A percentile compares a stretch with the other conserved stretches of the same genome.
phyloP scores from a whole-genome alignment of 2,888 invertebrate species.

The Nebria brevicollis region DNA sequence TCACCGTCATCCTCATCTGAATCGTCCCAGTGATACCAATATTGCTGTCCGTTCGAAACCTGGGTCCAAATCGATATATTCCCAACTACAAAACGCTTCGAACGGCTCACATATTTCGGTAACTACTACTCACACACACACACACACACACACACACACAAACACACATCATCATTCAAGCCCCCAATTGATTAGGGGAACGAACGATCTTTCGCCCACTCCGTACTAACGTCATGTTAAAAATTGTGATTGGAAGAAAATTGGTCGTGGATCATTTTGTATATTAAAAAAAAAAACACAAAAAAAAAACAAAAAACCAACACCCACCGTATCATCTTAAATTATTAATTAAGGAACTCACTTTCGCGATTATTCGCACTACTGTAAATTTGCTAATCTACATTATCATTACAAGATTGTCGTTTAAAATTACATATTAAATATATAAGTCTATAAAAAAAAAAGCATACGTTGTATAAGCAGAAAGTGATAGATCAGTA shows the following conservation, averaged over 20 bases:
- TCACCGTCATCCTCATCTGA: conserved; percentile 20
- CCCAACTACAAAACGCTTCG: conserved; percentile 6
- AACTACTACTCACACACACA: background rate
- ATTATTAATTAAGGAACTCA: conserved; percentile 13
- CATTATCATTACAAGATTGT: conserved; percentile 10
- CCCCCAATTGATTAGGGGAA: conserved; percentile 1
- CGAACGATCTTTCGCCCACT: conserved; percentile 7
- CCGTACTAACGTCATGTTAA: conserved; percentile 2
- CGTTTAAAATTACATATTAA: conserved; percentile 11
- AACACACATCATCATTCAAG: background rate
- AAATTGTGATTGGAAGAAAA: background rate
- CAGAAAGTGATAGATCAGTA: conserved; percentile 19
- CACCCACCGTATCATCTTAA: conserved; percentile 19
- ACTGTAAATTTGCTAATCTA: conserved; percentile 13
- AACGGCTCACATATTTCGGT: background rate
- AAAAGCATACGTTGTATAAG: conserved; percentile 16
- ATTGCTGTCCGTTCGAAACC: conserved; percentile 8
- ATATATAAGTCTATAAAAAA: conserved; percentile 3
- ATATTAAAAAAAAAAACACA: conserved; percentile 6
- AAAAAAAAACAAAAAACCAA: background rate
- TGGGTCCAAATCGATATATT: conserved; percentile 3
- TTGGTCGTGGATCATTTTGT: background rate
- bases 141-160: background rate
- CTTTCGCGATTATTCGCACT: conserved; percentile 21
- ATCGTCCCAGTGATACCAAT: conserved; percentile 13